phyloP scores from a whole-genome alignment of 2,888 invertebrate species.

The Tenthredo amoena region DNA sequence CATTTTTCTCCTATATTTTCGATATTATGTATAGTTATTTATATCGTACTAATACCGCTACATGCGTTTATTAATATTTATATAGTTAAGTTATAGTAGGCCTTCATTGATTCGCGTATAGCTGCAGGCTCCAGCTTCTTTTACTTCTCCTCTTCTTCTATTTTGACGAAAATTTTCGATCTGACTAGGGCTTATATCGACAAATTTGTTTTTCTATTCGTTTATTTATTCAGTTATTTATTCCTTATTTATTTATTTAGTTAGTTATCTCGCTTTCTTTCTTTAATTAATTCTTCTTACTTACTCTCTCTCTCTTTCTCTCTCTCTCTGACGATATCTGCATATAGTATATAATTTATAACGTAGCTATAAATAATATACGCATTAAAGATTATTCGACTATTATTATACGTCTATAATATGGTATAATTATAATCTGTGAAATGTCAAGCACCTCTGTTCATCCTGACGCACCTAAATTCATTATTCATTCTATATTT shows the following conservation, averaged over 20 bases:
- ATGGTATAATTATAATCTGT: background rate
- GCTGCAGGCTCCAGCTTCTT: conserved; percentile 23
- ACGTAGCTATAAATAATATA: background rate
- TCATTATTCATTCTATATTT: background rate
- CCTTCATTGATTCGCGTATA: background rate
- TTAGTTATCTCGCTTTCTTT: background rate
- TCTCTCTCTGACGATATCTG: background rate
- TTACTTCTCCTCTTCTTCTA: background rate
- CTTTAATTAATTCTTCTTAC: background rate
- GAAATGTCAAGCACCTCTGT: conserved; percentile 18
- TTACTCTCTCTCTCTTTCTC: too few relatives aligned
- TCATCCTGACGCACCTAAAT: background rate
- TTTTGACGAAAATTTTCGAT: conserved; percentile 7
- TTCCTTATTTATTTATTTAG: background rate
- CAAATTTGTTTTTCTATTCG: background rate
- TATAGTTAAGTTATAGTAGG: conserved; percentile 10
- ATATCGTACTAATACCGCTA: background rate
- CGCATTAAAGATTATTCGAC: background rate
- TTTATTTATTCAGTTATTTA: background rate
- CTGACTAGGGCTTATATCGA: conserved; percentile 32
- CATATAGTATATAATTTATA: background rate
- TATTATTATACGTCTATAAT: background rate
- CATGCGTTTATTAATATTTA: background rate
- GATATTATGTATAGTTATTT: background rate
- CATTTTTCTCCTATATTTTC: background rate